Base-by-base conservation (phyloP, 2,888 invertebrate species). In the Cerceris rybyensis region DNA sequence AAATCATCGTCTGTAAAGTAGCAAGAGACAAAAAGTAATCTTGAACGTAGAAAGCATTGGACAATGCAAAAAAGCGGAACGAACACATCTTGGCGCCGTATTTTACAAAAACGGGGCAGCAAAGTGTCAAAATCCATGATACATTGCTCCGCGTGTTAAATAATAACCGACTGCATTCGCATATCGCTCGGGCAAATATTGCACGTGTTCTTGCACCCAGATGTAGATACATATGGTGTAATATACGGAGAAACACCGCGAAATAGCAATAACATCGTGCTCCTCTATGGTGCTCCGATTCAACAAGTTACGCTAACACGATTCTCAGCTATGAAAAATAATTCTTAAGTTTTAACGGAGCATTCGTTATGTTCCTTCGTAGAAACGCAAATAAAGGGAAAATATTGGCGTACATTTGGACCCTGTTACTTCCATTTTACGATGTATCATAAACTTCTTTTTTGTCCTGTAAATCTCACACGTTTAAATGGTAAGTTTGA, bases 101-200 rank as follows among this genome's bases (percentile, higher is more conserved):
- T 73, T 73, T 73, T 61, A 73, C 69, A 69, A 79, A 69, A 79
- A 63, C 69, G 64, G 60, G 63, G 52, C 54, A 41, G 72, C 63
- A 61, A 59, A 50, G 71, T 65, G 70, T 76, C 83, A 78, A 83
- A 82, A 74, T 75, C 52, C 70, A 70, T 75, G 80, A 83, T 79
- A 68, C 75, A 85, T 83, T 75, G 80, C 77, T 60, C 65, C 74
- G 72, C 73, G 74, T 80, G 81, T 78, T 86, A 82, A 85, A 80
- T 78, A 85, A 85, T 78, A 83, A 83, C 78, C 85, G 80, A 77
- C 75, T 59, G 72, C 60, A 70, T 54, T 64, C 57, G 52, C 46
- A 58, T 70, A 70, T 70, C 76, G 64, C 50, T 76, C 65, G 61
- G 57, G 42, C 17, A 49, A 49, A 50, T 69, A 58, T 63, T 69